Percentiles rank a stretch among this genome's conserved stretches.
phyloP scores from a whole-genome alignment of 2,113 vertebrate species.

The Coracopsis vasa region DNA sequence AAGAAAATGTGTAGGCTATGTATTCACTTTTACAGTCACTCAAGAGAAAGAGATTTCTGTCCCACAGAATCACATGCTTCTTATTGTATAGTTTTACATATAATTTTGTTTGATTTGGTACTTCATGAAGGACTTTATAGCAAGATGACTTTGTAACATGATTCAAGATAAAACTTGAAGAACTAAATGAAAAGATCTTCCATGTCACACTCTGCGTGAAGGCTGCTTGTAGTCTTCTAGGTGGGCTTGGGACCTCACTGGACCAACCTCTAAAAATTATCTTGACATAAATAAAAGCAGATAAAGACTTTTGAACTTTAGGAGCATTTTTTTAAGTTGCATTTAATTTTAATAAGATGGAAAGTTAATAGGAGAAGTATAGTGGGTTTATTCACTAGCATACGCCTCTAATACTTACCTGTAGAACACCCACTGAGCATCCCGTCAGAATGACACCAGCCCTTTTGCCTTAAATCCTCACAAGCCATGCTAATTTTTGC shows the following conservation, averaged over 20 bases:
- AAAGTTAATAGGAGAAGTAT: not conserved
- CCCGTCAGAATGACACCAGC: not conserved
- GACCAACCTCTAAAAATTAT: not conserved
- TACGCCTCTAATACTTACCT: not conserved
- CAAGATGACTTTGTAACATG: not conserved
- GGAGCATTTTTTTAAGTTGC: not conserved
- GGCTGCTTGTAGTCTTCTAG: not conserved
- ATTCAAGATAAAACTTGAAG: not conserved
- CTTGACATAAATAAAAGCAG: not conserved
- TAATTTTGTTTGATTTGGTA: not conserved
- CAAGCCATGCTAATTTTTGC: conserved; percentile 6
- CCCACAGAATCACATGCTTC: not conserved
- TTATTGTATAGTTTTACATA: not conserved
- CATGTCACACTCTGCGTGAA: not conserved
- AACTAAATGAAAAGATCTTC: not conserved
- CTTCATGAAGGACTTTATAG: not conserved
- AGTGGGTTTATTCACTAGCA: not conserved
- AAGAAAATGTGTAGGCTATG: not conserved
- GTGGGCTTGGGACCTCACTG: not conserved
- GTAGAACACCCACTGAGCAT: not conserved
- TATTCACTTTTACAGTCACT: not conserved
- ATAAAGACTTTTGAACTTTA: not conserved
- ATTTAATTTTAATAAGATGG: not conserved
- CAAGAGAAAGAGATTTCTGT: not conserved
- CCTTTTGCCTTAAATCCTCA: conserved; percentile 19